These are phyloP conservation scores for Toxotes chatareus DNA, from an alignment of 2,113 vertebrate genomes.

Conservation along the genomic window DNA sequence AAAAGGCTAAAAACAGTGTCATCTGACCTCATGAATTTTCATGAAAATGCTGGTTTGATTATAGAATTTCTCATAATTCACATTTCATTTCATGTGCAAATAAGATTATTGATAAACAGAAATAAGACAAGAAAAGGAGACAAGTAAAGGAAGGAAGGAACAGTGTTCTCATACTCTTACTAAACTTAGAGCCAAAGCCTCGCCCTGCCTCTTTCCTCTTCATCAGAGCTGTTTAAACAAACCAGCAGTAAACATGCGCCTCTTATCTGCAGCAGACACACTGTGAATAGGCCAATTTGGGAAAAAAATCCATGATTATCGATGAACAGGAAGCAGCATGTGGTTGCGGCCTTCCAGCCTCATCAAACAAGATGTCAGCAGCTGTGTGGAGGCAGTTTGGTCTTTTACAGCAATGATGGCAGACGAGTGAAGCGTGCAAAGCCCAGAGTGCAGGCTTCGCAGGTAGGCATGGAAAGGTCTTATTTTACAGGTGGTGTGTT, in stretches of 20 bases:
- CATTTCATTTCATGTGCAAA: background rate
- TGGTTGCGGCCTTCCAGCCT: constrained; percentile 14
- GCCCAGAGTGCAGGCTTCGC: background rate
- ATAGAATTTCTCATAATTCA: background rate
- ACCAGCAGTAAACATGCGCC: constrained; percentile 44
- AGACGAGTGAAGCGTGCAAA: constrained; percentile 9
- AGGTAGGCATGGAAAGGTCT: background rate
- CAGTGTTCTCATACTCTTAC: constrained; percentile 5
- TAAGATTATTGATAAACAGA: constrained; percentile 20
- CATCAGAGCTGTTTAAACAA: constrained; percentile 57
- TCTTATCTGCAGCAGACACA: constrained; percentile 28
- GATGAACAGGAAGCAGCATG: constrained; percentile 22
- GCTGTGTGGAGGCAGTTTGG: constrained; percentile 27
- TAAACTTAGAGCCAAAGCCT: constrained; percentile 16
- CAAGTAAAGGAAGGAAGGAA: background rate
- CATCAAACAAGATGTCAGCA: constrained; percentile 36
- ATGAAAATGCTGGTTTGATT: background rate
- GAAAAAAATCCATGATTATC: background rate
- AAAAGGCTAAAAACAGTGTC: background rate
- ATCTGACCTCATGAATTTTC: background rate
- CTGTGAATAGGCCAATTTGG: constrained; percentile 3
- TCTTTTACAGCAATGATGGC: constrained; percentile 18
- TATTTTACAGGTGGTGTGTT: constrained; percentile 1
- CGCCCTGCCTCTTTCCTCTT: constrained; percentile 37
- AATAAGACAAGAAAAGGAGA: background rate